Conservation (phyloP, 2,888 invertebrate genomes). For the Idaea aversata region DNA sequence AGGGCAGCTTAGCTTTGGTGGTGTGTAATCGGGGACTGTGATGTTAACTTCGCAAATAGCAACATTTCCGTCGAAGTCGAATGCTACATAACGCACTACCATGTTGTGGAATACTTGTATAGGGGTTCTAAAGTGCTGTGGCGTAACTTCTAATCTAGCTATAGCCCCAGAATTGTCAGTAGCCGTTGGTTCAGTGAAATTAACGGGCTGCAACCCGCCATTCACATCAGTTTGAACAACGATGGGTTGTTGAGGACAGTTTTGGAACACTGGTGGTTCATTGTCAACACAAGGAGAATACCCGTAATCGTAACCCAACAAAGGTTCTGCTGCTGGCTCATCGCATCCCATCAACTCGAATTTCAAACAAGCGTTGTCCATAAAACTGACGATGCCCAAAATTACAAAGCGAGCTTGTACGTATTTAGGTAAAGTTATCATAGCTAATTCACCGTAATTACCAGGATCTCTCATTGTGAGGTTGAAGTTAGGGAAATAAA, state of each 20-base stretch:
- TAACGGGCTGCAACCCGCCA: constrained; percentile 93
- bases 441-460: constrained; percentile 96
- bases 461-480: constrained; percentile 97
- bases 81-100: constrained; percentile 96
- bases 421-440: constrained; percentile 96
- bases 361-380: constrained; percentile 97
- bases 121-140: constrained; percentile 94
- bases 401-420: constrained; percentile 97
- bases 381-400: constrained; percentile 96
- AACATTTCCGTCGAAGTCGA: constrained; percentile 98
- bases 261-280: constrained; percentile 97
- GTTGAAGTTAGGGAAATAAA: constrained; percentile 98
- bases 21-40: constrained; percentile 95
- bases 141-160: constrained; percentile 94
- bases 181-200: constrained; percentile 96
- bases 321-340: constrained; percentile 88
- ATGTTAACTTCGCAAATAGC: constrained; percentile 98
- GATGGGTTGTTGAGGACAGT: constrained; percentile 96
- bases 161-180: constrained; percentile 98
- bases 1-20: constrained; percentile 93
- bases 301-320: constrained; percentile 95
- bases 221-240: constrained; percentile 93
- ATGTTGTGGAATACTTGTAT: constrained; percentile 93
- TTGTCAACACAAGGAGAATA: constrained; percentile 97
- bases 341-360: constrained; percentile 98